These are phyloP conservation scores for Anhinga anhinga DNA, from an alignment of 2,113 vertebrate species.

Conservation along the genomic window DNA sequence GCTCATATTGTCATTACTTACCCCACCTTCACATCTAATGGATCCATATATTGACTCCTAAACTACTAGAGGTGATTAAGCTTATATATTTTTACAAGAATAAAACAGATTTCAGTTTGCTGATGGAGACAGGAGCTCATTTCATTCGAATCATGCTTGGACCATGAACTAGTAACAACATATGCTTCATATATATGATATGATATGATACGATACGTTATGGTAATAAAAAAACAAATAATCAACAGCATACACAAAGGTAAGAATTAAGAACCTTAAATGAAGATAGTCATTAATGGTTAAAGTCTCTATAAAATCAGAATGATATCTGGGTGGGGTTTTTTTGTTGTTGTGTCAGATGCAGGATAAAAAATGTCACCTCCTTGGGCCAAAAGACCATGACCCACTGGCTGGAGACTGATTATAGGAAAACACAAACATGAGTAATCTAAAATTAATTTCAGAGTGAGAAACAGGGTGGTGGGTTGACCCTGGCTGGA, in stretches of 20 bases:
- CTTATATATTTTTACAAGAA: background rate
- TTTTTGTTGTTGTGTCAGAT: background rate
- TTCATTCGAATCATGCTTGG: no score
- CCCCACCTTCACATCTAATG: background rate
- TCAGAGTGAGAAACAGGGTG: background rate
- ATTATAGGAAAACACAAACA: background rate
- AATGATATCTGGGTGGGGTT: accelerated
- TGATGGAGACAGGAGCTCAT: background rate
- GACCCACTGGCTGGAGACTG: background rate
- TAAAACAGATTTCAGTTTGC: background rate
- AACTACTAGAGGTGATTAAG: background rate
- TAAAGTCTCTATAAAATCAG: background rate
- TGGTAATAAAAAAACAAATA: background rate
- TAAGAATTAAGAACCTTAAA: background rate
- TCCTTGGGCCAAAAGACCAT: background rate
- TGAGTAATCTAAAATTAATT: background rate
- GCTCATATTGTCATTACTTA: background rate
- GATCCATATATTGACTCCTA: background rate
- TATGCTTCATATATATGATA: background rate
- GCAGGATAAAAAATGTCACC: background rate
- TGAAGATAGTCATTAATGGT: background rate
- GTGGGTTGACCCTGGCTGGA: no score
- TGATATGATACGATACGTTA: background rate
- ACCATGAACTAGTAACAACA: no score
- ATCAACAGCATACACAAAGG: background rate